phyloP scores from a whole-genome alignment of 2,888 invertebrate species.

The Neoscelio sp. region DNA sequence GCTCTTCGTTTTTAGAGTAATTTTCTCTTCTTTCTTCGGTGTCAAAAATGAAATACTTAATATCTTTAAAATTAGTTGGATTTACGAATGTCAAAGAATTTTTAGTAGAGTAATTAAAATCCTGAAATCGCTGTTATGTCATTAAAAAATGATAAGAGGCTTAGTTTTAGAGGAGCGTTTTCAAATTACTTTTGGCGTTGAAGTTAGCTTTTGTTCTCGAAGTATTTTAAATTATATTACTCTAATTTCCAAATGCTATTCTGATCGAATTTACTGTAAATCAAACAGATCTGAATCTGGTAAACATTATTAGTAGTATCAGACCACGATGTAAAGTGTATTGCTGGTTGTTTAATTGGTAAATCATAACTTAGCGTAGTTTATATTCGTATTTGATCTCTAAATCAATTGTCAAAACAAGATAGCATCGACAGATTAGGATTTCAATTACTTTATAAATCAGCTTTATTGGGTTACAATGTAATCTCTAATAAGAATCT shows the following conservation, averaged over 20 bases:
- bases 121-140: no score
- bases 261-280: constrained; percentile 8
- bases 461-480: constrained; percentile 24
- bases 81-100: no score
- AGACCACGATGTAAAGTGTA: constrained; percentile 1
- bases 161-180: no score
- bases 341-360: constrained; percentile 22
- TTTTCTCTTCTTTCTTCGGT: no score
- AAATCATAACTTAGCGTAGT: constrained; percentile 4
- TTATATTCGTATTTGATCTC: constrained; percentile 16
- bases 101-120: no score
- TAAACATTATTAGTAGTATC: constrained; percentile 16
- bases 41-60: no score
- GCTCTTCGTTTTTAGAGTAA: no score
- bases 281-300: constrained; percentile 5
- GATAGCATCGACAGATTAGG: constrained; percentile 14
- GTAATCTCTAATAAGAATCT: constrained; percentile 22
- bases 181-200: no score
- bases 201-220: neutral
- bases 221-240: neutral
- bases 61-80: no score
- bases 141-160: no score
- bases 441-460: constrained; percentile 42
- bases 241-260: neutral
- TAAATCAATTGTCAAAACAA: constrained; percentile 26